Evolutionary conservation across 2,888 invertebrate species (phyloP), one percentile per base, ranked within the genome.

Genomic region (Melieria omissa): DNA sequence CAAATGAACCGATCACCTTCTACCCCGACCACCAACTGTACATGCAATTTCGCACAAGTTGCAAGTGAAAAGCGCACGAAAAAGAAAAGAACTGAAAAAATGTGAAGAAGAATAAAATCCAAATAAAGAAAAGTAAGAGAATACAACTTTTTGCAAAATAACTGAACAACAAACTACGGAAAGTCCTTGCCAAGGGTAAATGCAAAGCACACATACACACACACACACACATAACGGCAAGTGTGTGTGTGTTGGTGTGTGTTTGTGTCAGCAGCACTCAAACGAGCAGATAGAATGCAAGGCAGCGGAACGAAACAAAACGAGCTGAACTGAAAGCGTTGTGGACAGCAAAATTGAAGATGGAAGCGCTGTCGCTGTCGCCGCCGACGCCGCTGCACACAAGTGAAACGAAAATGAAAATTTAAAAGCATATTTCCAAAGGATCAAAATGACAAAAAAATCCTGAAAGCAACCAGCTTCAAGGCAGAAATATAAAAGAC

Each of bases 171-270:
- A 61, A 55, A 69, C 74, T 71, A 49, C 64, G 78, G 29, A 78
- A 82, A 83, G 82, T 82, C 82, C 82, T 84, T 82, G 82, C 83
- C 82, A 82, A 84, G 82, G 82, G 82, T 82, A 84, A 82, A 83
- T 83, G 82, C 83, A 83, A 83, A 83, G 46, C 61, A 62, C 49
- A 68, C 54, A 55, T 47, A 47, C 65, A 74, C 52, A 60, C 60
- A 55, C 52, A 54, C 55, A 45, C 29, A 44, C 4, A 63, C 4
- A n/a, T 1, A 74, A 77, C 75, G 76, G 73, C 9, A 14, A 47
- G 46, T 9, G 10, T 60, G 42, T 60, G 12, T 60, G 5, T 60
- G 60, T 60, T 42, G 45, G 60, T 60, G 8, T 42, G 47, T 16
- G 16, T 47, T 2, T 62, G 46, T 16, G 5, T 47, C 45, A 16